A percentile compares a stretch with the other conserved stretches of the same genome.
Conservation (phyloP, 2,113 vertebrate species). For the Galbula dea region DNA sequence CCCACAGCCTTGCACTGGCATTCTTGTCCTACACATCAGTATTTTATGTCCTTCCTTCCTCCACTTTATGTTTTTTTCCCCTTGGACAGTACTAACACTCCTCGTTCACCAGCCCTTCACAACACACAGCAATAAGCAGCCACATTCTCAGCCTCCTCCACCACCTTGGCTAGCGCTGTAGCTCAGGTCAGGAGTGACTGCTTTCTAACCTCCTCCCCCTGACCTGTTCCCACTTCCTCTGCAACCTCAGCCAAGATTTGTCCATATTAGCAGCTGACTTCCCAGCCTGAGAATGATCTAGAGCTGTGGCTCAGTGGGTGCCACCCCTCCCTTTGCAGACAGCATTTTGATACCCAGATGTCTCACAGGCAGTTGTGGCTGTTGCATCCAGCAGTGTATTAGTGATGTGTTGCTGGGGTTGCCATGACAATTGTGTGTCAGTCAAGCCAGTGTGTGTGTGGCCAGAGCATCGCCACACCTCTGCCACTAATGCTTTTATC, state of each 20-base stretch:
- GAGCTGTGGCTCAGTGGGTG: not conserved
- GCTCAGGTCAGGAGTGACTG: not conserved
- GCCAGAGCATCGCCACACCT: not conserved
- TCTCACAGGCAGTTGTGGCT: not conserved
- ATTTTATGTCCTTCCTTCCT: not conserved
- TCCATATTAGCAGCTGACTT: not conserved
- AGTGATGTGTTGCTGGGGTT: constrained; percentile 8
- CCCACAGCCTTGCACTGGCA: not conserved
- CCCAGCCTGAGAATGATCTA: not conserved
- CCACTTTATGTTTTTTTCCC: not conserved
- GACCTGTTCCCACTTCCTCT: not conserved
- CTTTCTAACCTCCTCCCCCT: not conserved
- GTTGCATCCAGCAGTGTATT: not conserved
- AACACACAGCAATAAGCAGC: rapidly evolving
- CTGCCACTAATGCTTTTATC: not conserved
- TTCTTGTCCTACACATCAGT: not conserved
- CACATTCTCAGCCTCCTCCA: not conserved
- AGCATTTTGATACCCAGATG: not conserved
- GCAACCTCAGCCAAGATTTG: not conserved
- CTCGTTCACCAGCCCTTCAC: not conserved
- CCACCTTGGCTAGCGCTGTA: rapidly evolving
- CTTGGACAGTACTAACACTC: not conserved
- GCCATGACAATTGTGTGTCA: not conserved
- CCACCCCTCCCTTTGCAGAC: not conserved
- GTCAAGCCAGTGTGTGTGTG: not conserved